Conservation (phyloP, 2,797 vertebrate genomes). For the Alcedo atthis region DNA sequence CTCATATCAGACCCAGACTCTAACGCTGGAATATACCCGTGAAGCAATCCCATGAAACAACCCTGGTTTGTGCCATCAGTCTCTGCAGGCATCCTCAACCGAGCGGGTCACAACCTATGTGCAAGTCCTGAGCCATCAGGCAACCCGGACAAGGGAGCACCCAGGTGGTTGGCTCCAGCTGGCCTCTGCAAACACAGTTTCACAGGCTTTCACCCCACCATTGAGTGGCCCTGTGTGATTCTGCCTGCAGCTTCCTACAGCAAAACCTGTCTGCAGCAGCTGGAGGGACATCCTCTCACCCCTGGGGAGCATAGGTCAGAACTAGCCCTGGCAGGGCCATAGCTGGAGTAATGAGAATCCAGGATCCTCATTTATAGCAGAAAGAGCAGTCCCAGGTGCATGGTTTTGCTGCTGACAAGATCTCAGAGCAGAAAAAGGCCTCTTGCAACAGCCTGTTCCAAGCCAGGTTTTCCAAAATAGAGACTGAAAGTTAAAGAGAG, state of each 20-base stretch:
- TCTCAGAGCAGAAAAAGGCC: background rate
- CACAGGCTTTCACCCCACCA: background rate
- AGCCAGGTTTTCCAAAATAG: background rate
- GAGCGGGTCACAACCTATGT: rapidly evolving
- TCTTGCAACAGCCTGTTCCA: background rate
- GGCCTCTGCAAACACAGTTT: background rate
- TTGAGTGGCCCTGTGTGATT: background rate
- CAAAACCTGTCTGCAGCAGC: background rate
- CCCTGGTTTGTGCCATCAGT: background rate
- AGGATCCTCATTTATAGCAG: background rate
- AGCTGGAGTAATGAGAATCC: background rate
- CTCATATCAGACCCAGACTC: rapidly evolving
- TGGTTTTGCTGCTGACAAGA: background rate
- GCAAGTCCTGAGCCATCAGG: background rate
- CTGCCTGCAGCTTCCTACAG: background rate
- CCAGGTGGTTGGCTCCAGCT: background rate
- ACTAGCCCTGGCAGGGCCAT: background rate
- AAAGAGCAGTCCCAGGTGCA: background rate
- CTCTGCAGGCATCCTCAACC: background rate
- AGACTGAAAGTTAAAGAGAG: too few species aligned
- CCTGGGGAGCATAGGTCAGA: background rate
- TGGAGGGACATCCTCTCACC: background rate
- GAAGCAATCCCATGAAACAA: too few species aligned
- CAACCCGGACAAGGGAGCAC: background rate
- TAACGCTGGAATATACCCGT: rapidly evolving